Percentiles rank a stretch among this genome's conserved stretches.
phyloP scores from a whole-genome alignment of 2,113 vertebrate genomes.

The Apodemus sylvaticus region DNA sequence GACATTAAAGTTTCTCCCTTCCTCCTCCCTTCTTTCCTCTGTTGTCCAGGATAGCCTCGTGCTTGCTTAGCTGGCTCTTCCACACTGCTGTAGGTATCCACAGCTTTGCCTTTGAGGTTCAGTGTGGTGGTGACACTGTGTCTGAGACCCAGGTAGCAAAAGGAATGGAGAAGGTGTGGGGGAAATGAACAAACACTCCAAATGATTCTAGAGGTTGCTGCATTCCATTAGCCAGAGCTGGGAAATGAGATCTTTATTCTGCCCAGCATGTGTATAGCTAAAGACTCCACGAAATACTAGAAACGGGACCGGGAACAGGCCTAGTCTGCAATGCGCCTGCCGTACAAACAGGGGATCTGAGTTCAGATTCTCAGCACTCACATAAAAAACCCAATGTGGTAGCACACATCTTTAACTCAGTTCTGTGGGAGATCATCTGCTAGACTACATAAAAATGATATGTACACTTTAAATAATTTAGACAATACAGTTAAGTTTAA shows the following conservation, averaged over 20 bases:
- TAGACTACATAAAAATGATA: neutral
- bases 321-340: neutral
- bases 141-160: neutral
- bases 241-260: conserved; percentile 19
- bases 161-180: neutral
- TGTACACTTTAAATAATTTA: conserved; percentile 6
- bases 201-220: neutral
- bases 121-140: neutral
- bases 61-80: neutral
- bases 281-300: neutral
- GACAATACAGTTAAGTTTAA: neutral
- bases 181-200: conserved; percentile 10
- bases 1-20: neutral
- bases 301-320: neutral
- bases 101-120: neutral
- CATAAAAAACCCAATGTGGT: neutral
- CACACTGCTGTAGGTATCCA: neutral
- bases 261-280: neutral
- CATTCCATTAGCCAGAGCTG: neutral
- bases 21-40: neutral
- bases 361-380: neutral
- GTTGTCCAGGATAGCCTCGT: neutral
- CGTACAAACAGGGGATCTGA: neutral
- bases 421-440: neutral
- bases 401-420: too few relatives aligned